Percentiles rank a stretch among this genome's conserved stretches.
Evolutionary conservation across 2,113 vertebrate species (phyloP).

Genomic region (Thinocorus orbignyianus): DNA sequence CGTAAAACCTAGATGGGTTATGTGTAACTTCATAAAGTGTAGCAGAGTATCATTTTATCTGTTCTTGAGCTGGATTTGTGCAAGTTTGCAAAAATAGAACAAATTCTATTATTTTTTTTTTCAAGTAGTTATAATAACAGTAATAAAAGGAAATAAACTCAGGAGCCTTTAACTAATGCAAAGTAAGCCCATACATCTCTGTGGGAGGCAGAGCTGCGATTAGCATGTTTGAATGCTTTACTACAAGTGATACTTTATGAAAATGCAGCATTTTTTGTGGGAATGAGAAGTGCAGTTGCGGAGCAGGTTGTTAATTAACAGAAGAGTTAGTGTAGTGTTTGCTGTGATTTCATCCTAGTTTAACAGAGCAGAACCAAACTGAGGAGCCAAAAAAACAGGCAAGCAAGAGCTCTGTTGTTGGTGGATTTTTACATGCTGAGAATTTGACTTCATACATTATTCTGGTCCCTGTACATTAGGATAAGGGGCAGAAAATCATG

Average conservation of each 20-base stretch:
- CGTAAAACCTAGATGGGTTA: background rate
- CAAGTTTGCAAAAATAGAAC: background rate
- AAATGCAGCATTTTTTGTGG: constrained; percentile 51
- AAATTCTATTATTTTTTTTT: background rate
- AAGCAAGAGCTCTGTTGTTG: background rate
- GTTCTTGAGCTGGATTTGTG: background rate
- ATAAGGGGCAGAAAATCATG: background rate
- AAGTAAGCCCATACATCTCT: background rate
- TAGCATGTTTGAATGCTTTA: constrained; percentile 59
- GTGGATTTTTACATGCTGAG: background rate
- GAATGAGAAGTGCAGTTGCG: constrained; percentile 30
- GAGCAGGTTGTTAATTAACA: constrained; percentile 65
- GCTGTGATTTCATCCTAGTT: constrained; percentile 59
- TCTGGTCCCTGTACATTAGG: background rate
- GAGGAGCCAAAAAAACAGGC: background rate
- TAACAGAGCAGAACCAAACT: constrained; percentile 54
- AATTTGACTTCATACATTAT: background rate
- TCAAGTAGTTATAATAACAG: background rate
- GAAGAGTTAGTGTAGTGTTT: constrained; percentile 56
- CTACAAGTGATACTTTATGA: constrained; percentile 66
- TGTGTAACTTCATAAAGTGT: background rate
- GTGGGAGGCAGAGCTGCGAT: constrained; percentile 33
- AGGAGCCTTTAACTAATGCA: constrained; percentile 7
- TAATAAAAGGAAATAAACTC: background rate
- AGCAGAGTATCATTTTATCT: background rate